Conservation (phyloP, 2,797 vertebrate genomes). For the Eremophila alpestris region DNA sequence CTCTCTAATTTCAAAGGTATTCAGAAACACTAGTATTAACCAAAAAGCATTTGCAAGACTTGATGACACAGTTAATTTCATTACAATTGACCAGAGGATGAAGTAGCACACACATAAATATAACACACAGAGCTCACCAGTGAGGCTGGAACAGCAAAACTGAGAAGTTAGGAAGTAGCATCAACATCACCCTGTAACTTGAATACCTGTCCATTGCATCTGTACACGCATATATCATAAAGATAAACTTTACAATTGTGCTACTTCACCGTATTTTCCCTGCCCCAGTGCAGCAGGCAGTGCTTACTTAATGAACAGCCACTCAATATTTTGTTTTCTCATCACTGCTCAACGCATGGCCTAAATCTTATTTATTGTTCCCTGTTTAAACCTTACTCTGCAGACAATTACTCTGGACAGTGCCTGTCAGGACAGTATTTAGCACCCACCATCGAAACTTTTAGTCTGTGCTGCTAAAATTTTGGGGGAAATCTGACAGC, state of each 20-base stretch:
- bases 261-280: neutral
- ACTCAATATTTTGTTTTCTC: neutral
- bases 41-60: neutral
- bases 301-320: neutral
- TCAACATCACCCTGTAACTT: neutral
- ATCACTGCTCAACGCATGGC: neutral
- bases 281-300: neutral
- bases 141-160: neutral
- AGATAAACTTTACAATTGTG: neutral
- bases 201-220: neutral
- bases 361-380: neutral
- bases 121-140: neutral
- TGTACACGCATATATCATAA: neutral
- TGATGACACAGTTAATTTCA: neutral
- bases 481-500: neutral
- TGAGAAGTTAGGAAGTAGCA: neutral
- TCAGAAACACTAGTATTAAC: slow-evolving; percentile 12
- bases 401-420: neutral
- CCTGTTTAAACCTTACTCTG: neutral
- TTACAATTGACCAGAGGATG: neutral
- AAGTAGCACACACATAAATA: neutral
- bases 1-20: slow-evolving; percentile 10
- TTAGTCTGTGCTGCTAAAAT: neutral
- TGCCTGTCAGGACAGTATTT: neutral
- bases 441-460: neutral